Conservation (phyloP, 2,797 vertebrate genomes). For the Columba guinea region DNA sequence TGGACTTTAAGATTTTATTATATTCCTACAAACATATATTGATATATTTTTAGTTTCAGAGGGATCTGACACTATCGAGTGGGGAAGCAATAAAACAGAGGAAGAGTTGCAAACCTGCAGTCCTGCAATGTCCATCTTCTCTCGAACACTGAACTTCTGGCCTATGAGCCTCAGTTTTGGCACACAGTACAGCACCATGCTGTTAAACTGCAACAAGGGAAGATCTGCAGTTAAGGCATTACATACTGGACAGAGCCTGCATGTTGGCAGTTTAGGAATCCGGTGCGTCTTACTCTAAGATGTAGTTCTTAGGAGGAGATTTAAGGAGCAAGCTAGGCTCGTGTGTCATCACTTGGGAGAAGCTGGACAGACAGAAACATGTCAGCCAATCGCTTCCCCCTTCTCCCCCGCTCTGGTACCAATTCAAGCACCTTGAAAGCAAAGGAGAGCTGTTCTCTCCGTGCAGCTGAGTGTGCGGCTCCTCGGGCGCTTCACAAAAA, state of each 20-base stretch:
- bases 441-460: fast-evolving
- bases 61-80: neutral
- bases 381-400: neutral
- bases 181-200: constrained; percentile 97
- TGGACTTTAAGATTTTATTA: neutral
- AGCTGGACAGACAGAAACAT: neutral
- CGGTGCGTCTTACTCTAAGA: neutral
- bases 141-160: constrained; percentile 96
- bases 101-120: constrained; percentile 85
- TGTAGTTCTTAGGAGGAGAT: neutral
- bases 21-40: neutral
- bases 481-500: neutral
- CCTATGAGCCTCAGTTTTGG: constrained; percentile 95
- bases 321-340: neutral
- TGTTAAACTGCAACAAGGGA: constrained; percentile 88
- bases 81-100: neutral
- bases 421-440: neutral
- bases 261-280: neutral
- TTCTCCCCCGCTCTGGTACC: neutral
- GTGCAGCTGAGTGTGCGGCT: neutral
- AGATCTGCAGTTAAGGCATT: neutral
- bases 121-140: constrained; percentile 94
- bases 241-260: neutral
- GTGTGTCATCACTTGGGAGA: neutral
- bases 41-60: neutral